These are phyloP conservation scores for Temnothorax longispinosus DNA, from an alignment of 1,140 invertebrate genomes.

Conservation along the genomic window DNA sequence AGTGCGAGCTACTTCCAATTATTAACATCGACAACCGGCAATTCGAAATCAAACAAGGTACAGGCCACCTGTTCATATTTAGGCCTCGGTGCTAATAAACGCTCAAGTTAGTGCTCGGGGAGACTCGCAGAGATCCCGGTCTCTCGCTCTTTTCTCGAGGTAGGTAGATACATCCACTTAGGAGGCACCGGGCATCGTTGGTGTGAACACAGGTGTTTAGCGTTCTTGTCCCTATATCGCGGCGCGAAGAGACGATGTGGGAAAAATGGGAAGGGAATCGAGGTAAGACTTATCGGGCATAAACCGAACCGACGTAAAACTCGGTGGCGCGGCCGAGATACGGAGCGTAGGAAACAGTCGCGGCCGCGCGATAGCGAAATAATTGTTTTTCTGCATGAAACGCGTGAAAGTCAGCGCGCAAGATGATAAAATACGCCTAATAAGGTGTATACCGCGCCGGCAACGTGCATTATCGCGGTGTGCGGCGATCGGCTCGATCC, in stretches of 20 bases:
- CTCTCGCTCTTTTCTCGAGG: slow-evolving; percentile 37
- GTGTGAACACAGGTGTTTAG: slow-evolving; percentile 69
- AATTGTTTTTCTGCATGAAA: slow-evolving; percentile 47
- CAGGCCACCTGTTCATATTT: slow-evolving; percentile 69
- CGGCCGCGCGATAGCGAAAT: slow-evolving; percentile 32
- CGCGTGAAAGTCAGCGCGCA: slow-evolving; percentile 8
- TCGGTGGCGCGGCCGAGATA: not conserved
- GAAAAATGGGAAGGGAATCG: not conserved
- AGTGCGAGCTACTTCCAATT: slow-evolving; percentile 17
- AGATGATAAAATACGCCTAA: slow-evolving; percentile 43
- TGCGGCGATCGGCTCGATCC: slow-evolving; percentile 22
- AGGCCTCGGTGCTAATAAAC: slow-evolving; percentile 64
- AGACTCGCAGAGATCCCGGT: not conserved
- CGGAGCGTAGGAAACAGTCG: slow-evolving; percentile 10
- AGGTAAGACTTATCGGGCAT: slow-evolving; percentile 32
- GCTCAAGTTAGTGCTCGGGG: slow-evolving; percentile 23
- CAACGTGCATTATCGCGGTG: slow-evolving; percentile 23
- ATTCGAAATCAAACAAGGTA: slow-evolving; percentile 35
- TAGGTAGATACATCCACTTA: slow-evolving; percentile 60
- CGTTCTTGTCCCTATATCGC: not conserved
- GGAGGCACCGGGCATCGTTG: slow-evolving; percentile 8
- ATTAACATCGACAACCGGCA: slow-evolving; percentile 53
- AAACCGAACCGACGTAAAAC: slow-evolving; percentile 24
- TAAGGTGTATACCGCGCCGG: slow-evolving; percentile 3
- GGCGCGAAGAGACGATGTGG: not conserved